phyloP scores from a whole-genome alignment of 2,797 vertebrate genomes.

The Phoxinus dragarum region DNA sequence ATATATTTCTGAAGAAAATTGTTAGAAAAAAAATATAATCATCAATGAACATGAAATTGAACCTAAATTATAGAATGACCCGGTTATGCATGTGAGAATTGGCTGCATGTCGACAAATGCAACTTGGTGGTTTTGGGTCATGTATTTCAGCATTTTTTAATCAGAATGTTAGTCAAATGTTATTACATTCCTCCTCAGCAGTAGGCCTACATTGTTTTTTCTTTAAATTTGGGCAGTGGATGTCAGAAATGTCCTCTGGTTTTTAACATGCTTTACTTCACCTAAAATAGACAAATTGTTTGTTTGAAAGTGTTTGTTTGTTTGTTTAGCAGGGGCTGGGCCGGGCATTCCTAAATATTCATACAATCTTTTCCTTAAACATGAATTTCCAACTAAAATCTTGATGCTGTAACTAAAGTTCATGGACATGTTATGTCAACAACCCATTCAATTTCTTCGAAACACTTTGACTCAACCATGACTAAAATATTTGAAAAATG shows the following conservation, averaged over 20 bases:
- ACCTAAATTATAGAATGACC: no score
- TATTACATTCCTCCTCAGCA: neutral
- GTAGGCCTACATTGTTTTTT: neutral
- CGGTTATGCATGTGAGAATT: neutral
- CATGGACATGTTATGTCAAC: neutral
- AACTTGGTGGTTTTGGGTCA: neutral
- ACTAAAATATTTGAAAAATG: conserved; percentile 22
- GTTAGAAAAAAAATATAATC: no score
- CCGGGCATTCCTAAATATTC: neutral
- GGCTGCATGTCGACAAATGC: neutral
- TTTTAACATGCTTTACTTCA: neutral
- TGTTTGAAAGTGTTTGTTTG: no score
- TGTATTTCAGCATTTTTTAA: no score
- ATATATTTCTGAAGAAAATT: no score
- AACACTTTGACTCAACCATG: neutral
- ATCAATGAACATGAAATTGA: no score
- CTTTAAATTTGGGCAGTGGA: neutral
- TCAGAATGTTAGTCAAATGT: neutral
- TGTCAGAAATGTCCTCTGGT: neutral
- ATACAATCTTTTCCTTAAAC: neutral
- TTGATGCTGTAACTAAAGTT: neutral
- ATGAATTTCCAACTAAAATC: neutral
- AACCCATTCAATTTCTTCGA: neutral
- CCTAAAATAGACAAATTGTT: neutral
- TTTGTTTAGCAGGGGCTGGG: neutral